A percentile compares a stretch with the other conserved stretches of the same genome.
These are phyloP conservation scores for Ormyrus pomaceus DNA, from an alignment of 2,888 invertebrate genomes.

Conservation along the genomic window DNA sequence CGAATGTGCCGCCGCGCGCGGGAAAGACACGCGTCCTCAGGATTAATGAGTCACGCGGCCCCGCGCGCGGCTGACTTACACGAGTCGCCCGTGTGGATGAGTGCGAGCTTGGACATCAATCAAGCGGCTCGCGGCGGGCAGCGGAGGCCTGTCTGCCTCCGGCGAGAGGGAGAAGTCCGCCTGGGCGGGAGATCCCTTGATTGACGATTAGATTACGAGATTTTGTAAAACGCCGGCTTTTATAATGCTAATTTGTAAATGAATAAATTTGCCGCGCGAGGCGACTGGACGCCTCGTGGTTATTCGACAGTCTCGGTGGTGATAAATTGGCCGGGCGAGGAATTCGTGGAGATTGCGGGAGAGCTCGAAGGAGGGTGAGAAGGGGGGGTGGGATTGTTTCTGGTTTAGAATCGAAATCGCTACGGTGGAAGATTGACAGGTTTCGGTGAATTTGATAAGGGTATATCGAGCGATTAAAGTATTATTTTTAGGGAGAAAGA, in stretches of 20 bases:
- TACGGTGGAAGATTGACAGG: too few species aligned
- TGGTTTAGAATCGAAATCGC: too few species aligned
- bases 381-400: too few species aligned
- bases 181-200: background rate
- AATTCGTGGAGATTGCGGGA: too few species aligned
- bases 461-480: too few species aligned
- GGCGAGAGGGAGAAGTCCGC: background rate
- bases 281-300: too few species aligned
- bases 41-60: slow-evolving; percentile 45
- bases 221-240: background rate
- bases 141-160: background rate
- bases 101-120: slow-evolving; percentile 41
- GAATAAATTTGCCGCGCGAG: too few species aligned
- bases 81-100: slow-evolving; percentile 8
- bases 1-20: background rate
- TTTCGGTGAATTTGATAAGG: too few species aligned
- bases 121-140: slow-evolving; percentile 16
- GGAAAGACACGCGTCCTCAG: slow-evolving; percentile 1
- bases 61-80: slow-evolving; percentile 20
- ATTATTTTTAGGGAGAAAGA: too few species aligned
- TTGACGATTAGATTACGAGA: slow-evolving; percentile 29
- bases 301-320: too few species aligned
- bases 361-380: too few species aligned
- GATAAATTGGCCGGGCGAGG: too few species aligned
- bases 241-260: background rate